Evolutionary conservation across 1,140 invertebrate genomes (phyloP).

Genomic region (Rhopalosiphum maidis): DNA sequence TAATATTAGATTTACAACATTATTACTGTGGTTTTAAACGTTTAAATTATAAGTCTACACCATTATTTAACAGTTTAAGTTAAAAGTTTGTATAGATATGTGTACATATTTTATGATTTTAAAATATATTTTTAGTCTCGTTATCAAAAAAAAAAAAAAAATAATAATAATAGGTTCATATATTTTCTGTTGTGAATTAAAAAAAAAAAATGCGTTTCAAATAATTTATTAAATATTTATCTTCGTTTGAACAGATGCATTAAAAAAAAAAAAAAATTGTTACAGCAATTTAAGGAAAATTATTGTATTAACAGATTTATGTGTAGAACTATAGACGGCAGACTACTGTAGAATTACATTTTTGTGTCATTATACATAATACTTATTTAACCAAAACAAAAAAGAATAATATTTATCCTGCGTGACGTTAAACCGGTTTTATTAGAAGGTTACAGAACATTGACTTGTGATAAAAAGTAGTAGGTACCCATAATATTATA

Average conservation of each 20-base stretch:
- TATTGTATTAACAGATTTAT: not conserved
- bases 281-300: not conserved
- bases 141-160: no score
- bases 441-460: conserved; percentile 46
- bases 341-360: not conserved
- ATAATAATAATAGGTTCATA: no score
- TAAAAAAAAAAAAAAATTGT: not conserved
- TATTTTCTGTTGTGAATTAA: not conserved
- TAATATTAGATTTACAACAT: not conserved
- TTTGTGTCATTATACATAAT: not conserved
- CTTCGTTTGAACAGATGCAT: not conserved
- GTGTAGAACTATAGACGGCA: not conserved
- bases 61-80: not conserved
- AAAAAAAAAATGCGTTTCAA: not conserved
- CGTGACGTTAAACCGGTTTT: conserved; percentile 36
- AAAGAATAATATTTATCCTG: not conserved
- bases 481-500: not conserved
- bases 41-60: not conserved
- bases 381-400: not conserved
- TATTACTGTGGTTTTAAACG: not conserved
- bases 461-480: conserved; percentile 1
- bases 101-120: not conserved
- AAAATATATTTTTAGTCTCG: not conserved
- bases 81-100: not conserved
- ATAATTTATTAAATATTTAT: not conserved